These are phyloP conservation scores for Hippocampus abdominalis DNA, from an alignment of 2,113 vertebrate species.

Conservation along the genomic window DNA sequence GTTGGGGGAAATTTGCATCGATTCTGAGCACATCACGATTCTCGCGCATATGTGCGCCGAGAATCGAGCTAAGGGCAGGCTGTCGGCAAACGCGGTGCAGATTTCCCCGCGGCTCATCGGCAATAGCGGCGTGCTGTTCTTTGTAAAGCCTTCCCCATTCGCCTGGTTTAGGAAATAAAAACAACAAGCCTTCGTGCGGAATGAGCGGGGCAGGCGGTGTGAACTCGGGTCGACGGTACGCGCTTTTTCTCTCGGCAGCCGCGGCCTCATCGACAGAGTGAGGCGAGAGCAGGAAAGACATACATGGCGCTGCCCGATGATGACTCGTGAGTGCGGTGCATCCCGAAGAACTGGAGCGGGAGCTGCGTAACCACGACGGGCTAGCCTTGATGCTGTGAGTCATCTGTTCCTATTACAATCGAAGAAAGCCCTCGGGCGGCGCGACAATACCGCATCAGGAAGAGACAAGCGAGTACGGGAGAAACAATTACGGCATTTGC, in stretches of 20 bases:
- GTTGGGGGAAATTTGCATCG: too few species aligned
- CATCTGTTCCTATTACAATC: not conserved
- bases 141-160: slow-evolving; percentile 14
- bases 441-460: not conserved
- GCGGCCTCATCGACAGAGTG: slow-evolving; percentile 33
- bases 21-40: not conserved
- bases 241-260: slow-evolving; percentile 26
- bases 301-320: slow-evolving; percentile 55
- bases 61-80: slow-evolving; percentile 14
- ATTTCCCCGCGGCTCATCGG: slow-evolving; percentile 35
- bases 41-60: not conserved
- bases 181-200: slow-evolving; percentile 27
- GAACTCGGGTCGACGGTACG: slow-evolving; percentile 7
- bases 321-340: slow-evolving; percentile 11
- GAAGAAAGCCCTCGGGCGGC: not conserved
- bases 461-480: not conserved
- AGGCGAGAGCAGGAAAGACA: slow-evolving; percentile 53
- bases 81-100: slow-evolving; percentile 21
- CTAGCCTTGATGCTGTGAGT: slow-evolving; percentile 20
- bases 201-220: slow-evolving; percentile 43
- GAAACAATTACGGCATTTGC: not conserved
- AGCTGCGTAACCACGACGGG: slow-evolving; percentile 3
- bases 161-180: slow-evolving; percentile 14
- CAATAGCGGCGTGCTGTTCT: slow-evolving; percentile 30
- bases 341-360: slow-evolving; percentile 8